Conservation (phyloP, 2,113 vertebrate genomes). For the Nibea albiflora region DNA sequence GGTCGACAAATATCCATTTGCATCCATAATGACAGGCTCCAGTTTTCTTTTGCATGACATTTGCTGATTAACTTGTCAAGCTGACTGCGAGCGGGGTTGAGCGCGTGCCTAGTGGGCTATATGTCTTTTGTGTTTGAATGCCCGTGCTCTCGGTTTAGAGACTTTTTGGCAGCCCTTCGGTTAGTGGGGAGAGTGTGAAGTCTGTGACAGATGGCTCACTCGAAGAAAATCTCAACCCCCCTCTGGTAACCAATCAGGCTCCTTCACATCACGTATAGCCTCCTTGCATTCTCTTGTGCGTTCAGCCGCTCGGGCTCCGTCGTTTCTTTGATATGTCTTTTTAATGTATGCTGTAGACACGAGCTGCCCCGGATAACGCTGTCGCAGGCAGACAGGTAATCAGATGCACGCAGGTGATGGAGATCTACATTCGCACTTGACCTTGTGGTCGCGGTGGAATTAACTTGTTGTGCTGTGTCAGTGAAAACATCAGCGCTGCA, state of each 20-base stretch:
- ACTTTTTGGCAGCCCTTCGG: slow-evolving; percentile 63
- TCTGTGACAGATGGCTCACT: slow-evolving; percentile 78
- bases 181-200: slow-evolving; percentile 74
- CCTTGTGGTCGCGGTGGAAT: not conserved
- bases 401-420: not conserved
- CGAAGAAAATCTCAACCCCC: slow-evolving; percentile 61
- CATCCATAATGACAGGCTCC: not conserved
- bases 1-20: slow-evolving; percentile 3
- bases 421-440: slow-evolving; percentile 17
- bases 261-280: slow-evolving; percentile 52
- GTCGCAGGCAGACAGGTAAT: slow-evolving; percentile 2
- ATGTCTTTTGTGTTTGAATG: slow-evolving; percentile 36
- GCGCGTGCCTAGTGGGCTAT: slow-evolving; percentile 33
- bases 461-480: slow-evolving; percentile 9
- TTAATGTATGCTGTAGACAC: not conserved
- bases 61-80: slow-evolving; percentile 63
- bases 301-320: slow-evolving; percentile 14
- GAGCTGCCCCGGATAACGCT: not conserved
- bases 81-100: slow-evolving; percentile 39
- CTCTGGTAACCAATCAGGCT: slow-evolving; percentile 66
- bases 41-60: not conserved
- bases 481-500: slow-evolving; percentile 12
- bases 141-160: slow-evolving; percentile 47
- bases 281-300: slow-evolving; percentile 30
- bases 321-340: slow-evolving; percentile 5